Conservation (phyloP, 2,888 invertebrate genomes). For the Geophilus truncorum region DNA sequence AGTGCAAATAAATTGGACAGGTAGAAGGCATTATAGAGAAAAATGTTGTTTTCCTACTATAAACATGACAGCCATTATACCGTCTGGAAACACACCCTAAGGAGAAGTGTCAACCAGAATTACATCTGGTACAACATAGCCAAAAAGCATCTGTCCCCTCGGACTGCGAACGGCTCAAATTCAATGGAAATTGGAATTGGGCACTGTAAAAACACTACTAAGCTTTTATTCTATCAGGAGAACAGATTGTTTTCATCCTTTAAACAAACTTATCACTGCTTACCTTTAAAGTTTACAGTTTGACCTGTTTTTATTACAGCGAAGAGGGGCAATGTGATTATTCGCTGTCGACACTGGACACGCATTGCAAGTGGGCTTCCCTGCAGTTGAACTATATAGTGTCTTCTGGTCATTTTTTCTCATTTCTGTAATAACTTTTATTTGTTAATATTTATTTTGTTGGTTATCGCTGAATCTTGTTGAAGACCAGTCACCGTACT, state of each 20-base stretch:
- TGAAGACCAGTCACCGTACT: too few relatives aligned
- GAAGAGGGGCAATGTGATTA: too few relatives aligned
- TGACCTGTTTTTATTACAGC: too few relatives aligned
- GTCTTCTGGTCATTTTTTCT: too few relatives aligned
- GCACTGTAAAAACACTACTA: neutral
- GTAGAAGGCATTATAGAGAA: neutral
- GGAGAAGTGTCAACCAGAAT: constrained; percentile 13
- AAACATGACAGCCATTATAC: constrained; percentile 24
- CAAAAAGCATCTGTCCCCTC: constrained; percentile 12
- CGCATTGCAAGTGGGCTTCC: too few relatives aligned
- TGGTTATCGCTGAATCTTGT: too few relatives aligned
- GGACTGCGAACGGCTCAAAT: constrained; percentile 1
- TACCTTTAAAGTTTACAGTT: neutral
- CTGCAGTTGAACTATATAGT: too few relatives aligned
- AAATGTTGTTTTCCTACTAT: constrained; percentile 24
- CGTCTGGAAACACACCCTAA: constrained; percentile 17
- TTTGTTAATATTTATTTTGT: too few relatives aligned
- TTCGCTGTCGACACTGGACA: too few relatives aligned
- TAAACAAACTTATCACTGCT: neutral
- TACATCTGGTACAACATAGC: constrained; percentile 1
- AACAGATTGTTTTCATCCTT: neutral
- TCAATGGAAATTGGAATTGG: constrained; percentile 15
- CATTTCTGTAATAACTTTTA: too few relatives aligned
- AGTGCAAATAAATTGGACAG: constrained; percentile 21
- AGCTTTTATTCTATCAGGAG: neutral